Conservation (phyloP, 2,888 invertebrate species). For the Ennomos fuscantarius region DNA sequence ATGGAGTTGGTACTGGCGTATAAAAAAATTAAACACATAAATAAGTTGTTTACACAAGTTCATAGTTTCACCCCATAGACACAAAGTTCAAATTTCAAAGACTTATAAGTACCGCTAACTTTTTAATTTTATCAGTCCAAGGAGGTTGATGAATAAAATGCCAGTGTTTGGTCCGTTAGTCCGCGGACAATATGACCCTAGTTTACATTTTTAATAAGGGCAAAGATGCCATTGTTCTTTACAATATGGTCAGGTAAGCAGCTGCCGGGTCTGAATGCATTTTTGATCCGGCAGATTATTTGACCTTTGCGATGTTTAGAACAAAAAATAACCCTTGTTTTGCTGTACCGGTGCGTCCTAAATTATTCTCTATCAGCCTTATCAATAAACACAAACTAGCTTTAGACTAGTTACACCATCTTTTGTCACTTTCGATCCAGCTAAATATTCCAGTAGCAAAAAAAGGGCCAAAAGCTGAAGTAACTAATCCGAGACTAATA, state of each 20-base stretch:
- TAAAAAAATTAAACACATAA: too few species aligned
- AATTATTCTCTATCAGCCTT: too few species aligned
- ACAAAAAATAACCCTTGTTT: constrained; percentile 32
- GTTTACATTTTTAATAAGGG: constrained; percentile 20
- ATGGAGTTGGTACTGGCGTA: too few species aligned
- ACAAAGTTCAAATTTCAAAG: not conserved
- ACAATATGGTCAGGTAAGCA: constrained; percentile 39
- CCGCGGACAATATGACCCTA: constrained; percentile 27
- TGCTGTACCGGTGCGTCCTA: not conserved
- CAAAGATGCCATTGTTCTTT: constrained; percentile 31
- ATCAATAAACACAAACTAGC: too few species aligned
- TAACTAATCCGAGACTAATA: too few species aligned
- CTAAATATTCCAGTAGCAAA: too few species aligned
- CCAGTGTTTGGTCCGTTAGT: constrained; percentile 17
- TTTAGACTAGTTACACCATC: too few species aligned
- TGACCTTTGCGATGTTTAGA: constrained; percentile 27
- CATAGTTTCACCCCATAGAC: not conserved
- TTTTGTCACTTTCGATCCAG: too few species aligned
- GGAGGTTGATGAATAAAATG: constrained; percentile 16
- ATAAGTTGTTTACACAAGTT: too few species aligned
- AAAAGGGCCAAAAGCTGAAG: too few species aligned
- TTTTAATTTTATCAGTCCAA: constrained; percentile 25
- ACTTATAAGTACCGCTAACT: not conserved
- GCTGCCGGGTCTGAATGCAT: constrained; percentile 30
- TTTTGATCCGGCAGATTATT: constrained; percentile 20